Percentiles rank a stretch among this genome's conserved stretches.
These are phyloP conservation scores for Microcebus jonahi DNA, from an alignment of 2,113 vertebrate genomes.

Conservation along the genomic window DNA sequence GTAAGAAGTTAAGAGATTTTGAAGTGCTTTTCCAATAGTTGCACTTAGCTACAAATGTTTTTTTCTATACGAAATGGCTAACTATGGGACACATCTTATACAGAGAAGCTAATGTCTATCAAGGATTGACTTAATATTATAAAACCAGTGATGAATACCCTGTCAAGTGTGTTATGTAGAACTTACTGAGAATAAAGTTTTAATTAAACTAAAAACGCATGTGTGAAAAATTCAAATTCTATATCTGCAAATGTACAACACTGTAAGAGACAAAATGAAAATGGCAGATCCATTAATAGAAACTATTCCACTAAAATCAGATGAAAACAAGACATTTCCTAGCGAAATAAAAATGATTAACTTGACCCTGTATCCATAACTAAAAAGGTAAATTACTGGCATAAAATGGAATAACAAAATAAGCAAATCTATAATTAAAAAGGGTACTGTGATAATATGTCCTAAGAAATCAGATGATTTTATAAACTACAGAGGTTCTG, in stretches of 20 bases:
- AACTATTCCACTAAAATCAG: background rate
- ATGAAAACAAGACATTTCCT: background rate
- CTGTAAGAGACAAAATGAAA: background rate
- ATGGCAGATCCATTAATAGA: background rate
- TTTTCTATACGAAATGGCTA: background rate
- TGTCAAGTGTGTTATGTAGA: background rate
- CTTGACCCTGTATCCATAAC: background rate
- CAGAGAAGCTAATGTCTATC: background rate
- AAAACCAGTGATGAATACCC: background rate
- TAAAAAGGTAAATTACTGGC: background rate
- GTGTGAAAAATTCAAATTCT: background rate
- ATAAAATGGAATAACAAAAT: background rate
- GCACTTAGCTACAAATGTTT: background rate
- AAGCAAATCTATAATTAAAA: background rate
- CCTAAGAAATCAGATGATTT: background rate
- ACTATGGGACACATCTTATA: background rate
- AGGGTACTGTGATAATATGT: background rate
- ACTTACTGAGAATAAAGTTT: background rate
- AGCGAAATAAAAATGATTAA: background rate
- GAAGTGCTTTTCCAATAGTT: background rate
- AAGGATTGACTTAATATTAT: background rate
- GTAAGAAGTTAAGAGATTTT: background rate
- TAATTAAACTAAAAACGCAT: background rate
- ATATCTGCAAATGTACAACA: background rate
- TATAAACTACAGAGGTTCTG: background rate